Evolutionary conservation across 2,888 invertebrate species (phyloP), one percentile per base, ranked within the genome.

Genomic region (Nasonovia ribisnigri): DNA sequence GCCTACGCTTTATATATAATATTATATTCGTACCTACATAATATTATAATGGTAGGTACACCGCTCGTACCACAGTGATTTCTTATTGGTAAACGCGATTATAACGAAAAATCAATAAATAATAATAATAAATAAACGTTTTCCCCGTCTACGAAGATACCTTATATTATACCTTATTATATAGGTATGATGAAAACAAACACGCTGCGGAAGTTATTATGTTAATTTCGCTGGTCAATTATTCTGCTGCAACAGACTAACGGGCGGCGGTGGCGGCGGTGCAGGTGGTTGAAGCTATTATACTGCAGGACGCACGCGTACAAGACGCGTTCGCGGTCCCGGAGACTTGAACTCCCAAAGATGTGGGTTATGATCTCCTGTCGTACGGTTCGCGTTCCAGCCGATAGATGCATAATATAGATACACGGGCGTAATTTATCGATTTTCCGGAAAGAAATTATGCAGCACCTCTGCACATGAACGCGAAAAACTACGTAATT

Each of bases 351-450:
- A 90, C 67, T 24, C 36, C 90, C 42, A n/a, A 51, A 77, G 77
- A 90, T 90, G 77, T 90, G 77, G 90, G 90, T 90, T 90, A 90
- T 90, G 46, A 77, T 67, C 60, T 77, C 77, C 90, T 77, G 90
- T 77, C 42, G 90, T 42, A 51, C 36, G 86, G 90, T 51, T 42
- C 36, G 86, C 29, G 46, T 86, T 4, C 46, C 10, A n/a, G 29
- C n/a, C 36, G 51, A 90, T 46, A 91, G 91, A 91, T 91, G 91
- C 91, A 91, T 91, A 91, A 84, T 91, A 91, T 84, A 91, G 91
- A 91, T 91, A 91, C 77, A 77, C 77, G 36, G 8, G 36, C 5
- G 91, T 91, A n/a, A 91, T 91, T 84, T 91, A 84, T 91, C 84
- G 91, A 91, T 91, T 84, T 91, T 84, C 91, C 84, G 54, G 51